Evolutionary conservation across 1,140 invertebrate genomes (phyloP).

Genomic region (Drosophila yakuba): DNA sequence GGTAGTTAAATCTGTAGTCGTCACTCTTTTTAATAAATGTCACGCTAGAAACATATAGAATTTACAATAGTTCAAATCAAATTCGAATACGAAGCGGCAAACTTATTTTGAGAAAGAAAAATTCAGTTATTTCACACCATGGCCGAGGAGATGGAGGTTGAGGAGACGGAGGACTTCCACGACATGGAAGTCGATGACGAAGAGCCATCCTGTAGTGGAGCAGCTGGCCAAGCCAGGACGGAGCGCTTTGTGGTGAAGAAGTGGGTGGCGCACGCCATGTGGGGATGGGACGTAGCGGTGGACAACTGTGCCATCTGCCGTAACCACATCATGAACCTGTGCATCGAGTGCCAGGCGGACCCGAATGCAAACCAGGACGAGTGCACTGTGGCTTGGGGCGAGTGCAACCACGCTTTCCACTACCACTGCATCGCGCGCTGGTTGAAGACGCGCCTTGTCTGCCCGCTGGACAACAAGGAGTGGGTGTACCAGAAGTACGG

Average conservation of each 20-base stretch:
- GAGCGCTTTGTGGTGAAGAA: conserved; percentile 96
- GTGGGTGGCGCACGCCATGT: conserved; percentile 99
- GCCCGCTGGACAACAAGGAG: conserved; percentile 99
- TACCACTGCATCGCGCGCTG: conserved; percentile 99
- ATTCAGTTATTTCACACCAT: conserved; percentile 15
- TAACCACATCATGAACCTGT: conserved; percentile 99
- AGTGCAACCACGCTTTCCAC: conserved; percentile 99
- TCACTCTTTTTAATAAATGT: background rate
- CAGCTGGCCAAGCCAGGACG: conserved; percentile 86
- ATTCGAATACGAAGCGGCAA: background rate
- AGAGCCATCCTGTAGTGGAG: conserved; percentile 88
- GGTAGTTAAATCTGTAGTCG: background rate
- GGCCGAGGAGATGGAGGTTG: conserved; percentile 88
- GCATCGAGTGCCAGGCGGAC: conserved; percentile 99
- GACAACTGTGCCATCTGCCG: conserved; percentile 99
- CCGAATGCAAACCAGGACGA: conserved; percentile 98
- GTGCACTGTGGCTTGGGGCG: conserved; percentile 99
- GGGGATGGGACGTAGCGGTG: conserved; percentile 99
- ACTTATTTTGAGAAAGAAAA: conserved; percentile 1
- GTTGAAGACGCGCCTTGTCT: conserved; percentile 99
- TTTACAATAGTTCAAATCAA: background rate
- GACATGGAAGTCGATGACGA: conserved; percentile 67
- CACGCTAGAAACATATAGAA: background rate
- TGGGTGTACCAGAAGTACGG: conserved; percentile 97
- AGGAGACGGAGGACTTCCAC: conserved; percentile 66